Percentiles rank a stretch among this genome's conserved stretches.
Conservation (phyloP, 2,888 invertebrate species). For the Bombylius major region DNA sequence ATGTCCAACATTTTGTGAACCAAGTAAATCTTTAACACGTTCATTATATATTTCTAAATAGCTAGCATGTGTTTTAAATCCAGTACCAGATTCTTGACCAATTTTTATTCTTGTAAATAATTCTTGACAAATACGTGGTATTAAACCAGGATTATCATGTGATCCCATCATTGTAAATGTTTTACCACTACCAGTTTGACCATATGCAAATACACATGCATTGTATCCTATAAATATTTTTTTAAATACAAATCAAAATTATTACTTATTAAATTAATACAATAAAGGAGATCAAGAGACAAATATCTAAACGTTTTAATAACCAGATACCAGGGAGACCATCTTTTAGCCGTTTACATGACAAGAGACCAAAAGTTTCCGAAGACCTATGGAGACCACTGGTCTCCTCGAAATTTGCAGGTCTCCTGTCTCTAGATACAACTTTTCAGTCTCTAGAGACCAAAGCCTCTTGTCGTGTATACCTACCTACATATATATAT, state of each 20-base stretch:
- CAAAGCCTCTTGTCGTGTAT: no score
- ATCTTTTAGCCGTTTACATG: no score
- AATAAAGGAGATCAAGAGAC: no score
- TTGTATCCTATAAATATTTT: slow-evolving; percentile 46
- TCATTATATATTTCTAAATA: slow-evolving; percentile 81
- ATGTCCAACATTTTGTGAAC: slow-evolving; percentile 47
- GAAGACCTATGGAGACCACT: no score
- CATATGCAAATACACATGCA: slow-evolving; percentile 84
- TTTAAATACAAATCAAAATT: not conserved
- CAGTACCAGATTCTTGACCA: slow-evolving; percentile 68
- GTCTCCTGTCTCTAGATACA: no score
- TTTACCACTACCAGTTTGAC: slow-evolving; percentile 84
- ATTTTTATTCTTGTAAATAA: slow-evolving; percentile 70
- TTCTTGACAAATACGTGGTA: slow-evolving; percentile 74
- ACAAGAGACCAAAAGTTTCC: no score
- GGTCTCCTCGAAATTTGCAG: no score
- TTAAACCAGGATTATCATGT: slow-evolving; percentile 66
- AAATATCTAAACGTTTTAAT: no score
- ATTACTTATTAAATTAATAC: no score
- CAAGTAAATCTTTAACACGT: slow-evolving; percentile 58
- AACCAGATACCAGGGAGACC: no score
- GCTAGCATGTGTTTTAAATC: slow-evolving; percentile 75
- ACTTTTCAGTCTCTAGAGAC: no score
- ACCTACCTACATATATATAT: no score
- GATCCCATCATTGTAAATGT: slow-evolving; percentile 86